phyloP scores from a whole-genome alignment of 2,888 invertebrate genomes.

The Microctonus brassicae region DNA sequence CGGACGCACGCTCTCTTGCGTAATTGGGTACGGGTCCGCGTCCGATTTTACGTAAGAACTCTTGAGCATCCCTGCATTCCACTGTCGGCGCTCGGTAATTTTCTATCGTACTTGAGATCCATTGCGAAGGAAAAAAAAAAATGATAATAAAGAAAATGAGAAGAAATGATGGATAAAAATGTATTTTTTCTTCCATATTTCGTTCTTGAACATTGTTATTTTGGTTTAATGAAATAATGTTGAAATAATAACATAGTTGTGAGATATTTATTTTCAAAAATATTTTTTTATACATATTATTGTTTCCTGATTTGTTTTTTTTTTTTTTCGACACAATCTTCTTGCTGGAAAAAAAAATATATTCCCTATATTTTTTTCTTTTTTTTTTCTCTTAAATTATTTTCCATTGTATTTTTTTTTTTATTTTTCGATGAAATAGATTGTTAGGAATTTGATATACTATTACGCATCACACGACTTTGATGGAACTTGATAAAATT shows the following conservation, averaged over 20 bases:
- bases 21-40: slow-evolving; percentile 42
- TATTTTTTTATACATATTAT: slow-evolving; percentile 1
- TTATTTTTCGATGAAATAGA: too few relatives aligned
- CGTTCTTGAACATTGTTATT: not conserved
- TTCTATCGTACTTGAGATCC: slow-evolving; percentile 26
- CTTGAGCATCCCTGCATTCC: slow-evolving; percentile 42
- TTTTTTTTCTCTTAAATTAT: slow-evolving; percentile 12
- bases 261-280: slow-evolving; percentile 2
- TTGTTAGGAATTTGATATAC: slow-evolving; percentile 9
- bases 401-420: too few relatives aligned
- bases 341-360: too few relatives aligned
- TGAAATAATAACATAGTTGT: not conserved
- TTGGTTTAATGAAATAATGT: not conserved
- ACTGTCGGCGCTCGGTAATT: slow-evolving; percentile 40
- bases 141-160: slow-evolving; percentile 7
- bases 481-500: not conserved
- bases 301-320: slow-evolving; percentile 29
- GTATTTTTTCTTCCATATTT: not conserved
- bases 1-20: slow-evolving; percentile 42
- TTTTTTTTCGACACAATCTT: slow-evolving; percentile 5
- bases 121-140: not conserved
- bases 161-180: slow-evolving; percentile 21
- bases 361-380: slow-evolving; percentile 2
- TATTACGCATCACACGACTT: not conserved
- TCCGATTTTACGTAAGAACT: slow-evolving; percentile 39